A percentile compares a stretch with the other conserved stretches of the same genome.
These are phyloP conservation scores for Drosophila tristis DNA, from an alignment of 1,140 invertebrate genomes.

Conservation along the genomic window DNA sequence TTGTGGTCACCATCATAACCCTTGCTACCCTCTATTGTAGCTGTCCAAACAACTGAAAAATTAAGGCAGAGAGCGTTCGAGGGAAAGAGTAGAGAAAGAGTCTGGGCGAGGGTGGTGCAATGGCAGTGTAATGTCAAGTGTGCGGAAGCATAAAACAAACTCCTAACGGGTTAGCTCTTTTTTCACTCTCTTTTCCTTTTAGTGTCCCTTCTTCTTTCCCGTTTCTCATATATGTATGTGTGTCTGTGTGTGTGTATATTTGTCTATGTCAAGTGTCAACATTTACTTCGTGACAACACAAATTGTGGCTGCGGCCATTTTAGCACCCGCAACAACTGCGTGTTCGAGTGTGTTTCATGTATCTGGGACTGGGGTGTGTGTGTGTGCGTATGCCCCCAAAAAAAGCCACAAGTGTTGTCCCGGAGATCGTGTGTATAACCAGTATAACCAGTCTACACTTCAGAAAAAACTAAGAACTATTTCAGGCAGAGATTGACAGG, in stretches of 20 bases:
- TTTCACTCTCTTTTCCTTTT: slow-evolving; percentile 25
- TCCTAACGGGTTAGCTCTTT: slow-evolving; percentile 70
- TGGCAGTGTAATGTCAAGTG: slow-evolving; percentile 77
- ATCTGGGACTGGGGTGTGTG: neutral
- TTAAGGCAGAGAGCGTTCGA: neutral
- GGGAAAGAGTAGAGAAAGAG: neutral
- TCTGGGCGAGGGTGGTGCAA: slow-evolving; percentile 41
- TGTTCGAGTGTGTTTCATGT: too few relatives aligned
- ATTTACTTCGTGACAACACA: slow-evolving; percentile 80
- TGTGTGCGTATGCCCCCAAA: slow-evolving; percentile 13
- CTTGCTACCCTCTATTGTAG: slow-evolving; percentile 17
- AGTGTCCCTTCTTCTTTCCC: neutral
- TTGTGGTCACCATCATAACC: slow-evolving; percentile 5
- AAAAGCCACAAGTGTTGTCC: slow-evolving; percentile 70
- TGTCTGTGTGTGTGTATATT: slow-evolving; percentile 51
- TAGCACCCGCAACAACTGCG: slow-evolving; percentile 45
- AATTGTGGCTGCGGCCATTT: slow-evolving; percentile 79
- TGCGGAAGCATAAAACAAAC: slow-evolving; percentile 81
- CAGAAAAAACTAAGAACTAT: neutral
- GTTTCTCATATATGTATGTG: neutral
- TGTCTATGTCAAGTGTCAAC: slow-evolving; percentile 82
- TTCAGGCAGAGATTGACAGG: too few relatives aligned
- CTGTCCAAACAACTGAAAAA: neutral
- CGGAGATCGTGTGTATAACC: slow-evolving; percentile 27
- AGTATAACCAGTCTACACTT: neutral